These are phyloP conservation scores for Menidia beryllina DNA, from an alignment of 2,113 vertebrate genomes.

Conservation along the genomic window DNA sequence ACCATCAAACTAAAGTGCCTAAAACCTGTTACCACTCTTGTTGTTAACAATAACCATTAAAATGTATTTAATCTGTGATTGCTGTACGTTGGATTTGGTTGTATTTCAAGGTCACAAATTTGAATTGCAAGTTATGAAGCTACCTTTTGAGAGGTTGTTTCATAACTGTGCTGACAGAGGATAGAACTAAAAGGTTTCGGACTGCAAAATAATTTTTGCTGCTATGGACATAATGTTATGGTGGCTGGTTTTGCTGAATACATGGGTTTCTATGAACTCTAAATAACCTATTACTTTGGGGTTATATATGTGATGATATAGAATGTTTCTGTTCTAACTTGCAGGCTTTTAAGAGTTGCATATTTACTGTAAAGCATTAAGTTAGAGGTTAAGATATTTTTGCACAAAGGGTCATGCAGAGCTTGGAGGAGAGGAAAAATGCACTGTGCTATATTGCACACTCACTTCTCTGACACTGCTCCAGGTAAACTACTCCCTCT, in stretches of 20 bases:
- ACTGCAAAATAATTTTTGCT: constrained; percentile 23
- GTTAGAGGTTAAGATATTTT: constrained; percentile 20
- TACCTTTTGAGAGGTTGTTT: constrained; percentile 45
- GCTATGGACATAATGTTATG: constrained; percentile 25
- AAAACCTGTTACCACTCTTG: neutral
- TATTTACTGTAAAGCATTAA: neutral
- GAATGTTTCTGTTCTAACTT: constrained; percentile 21
- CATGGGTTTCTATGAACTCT: constrained; percentile 17
- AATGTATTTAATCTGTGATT: constrained; percentile 1
- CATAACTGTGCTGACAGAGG: constrained; percentile 52
- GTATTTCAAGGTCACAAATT: constrained; percentile 13
- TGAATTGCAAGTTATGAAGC: constrained; percentile 44
- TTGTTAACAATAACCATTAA: constrained; percentile 1
- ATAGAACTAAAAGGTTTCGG: constrained; percentile 32
- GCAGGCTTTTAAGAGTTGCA: constrained; percentile 18
- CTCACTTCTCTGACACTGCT: constrained; percentile 42
- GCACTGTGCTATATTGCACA: constrained; percentile 11
- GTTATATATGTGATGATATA: constrained; percentile 1
- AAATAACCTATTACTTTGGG: neutral
- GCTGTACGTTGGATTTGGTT: constrained; percentile 23
- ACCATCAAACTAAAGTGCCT: neutral
- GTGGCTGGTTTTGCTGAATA: constrained; percentile 29
- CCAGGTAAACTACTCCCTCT: constrained; percentile 71
- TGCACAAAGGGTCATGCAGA: constrained; percentile 12
- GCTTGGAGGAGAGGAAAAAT: constrained; percentile 26